These are phyloP conservation scores for Orthosia cruda DNA, from an alignment of 2,888 invertebrate species.

Conservation along the genomic window DNA sequence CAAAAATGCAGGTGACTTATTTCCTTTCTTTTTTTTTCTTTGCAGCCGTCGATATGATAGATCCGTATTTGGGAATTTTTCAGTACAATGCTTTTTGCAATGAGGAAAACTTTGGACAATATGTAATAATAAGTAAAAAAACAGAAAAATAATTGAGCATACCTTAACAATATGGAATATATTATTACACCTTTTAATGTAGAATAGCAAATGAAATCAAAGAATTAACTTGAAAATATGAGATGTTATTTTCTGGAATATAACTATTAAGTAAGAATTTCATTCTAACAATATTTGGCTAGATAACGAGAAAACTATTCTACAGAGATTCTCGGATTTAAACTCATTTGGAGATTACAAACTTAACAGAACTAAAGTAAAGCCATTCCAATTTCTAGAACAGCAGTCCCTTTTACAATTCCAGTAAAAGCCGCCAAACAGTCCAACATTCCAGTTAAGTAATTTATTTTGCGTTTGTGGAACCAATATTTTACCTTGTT, in stretches of 20 bases:
- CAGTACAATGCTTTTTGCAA: constrained; percentile 41
- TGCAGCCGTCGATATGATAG: background rate
- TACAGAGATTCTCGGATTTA: background rate
- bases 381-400: constrained; percentile 15
- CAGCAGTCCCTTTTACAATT: constrained; percentile 37
- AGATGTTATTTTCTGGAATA: background rate
- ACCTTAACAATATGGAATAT: background rate
- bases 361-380: constrained; percentile 1
- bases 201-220: background rate
- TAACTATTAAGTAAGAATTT: background rate
- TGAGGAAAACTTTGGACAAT: constrained; percentile 29
- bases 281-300: background rate
- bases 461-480: constrained; percentile 52
- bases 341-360: constrained; percentile 21
- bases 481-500: constrained; percentile 61
- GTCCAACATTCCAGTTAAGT: constrained; percentile 7
- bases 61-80: constrained; percentile 28
- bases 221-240: background rate
- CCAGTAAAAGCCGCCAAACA: constrained; percentile 20
- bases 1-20: too few relatives aligned
- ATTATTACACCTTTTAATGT: background rate
- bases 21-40: too few relatives aligned
- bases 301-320: background rate
- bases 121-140: too few relatives aligned
- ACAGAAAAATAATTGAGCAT: background rate